A percentile compares a stretch with the other conserved stretches of the same genome.
These are phyloP conservation scores for Alligator mississippiensis DNA, from an alignment of 2,113 vertebrate species.

Conservation along the genomic window DNA sequence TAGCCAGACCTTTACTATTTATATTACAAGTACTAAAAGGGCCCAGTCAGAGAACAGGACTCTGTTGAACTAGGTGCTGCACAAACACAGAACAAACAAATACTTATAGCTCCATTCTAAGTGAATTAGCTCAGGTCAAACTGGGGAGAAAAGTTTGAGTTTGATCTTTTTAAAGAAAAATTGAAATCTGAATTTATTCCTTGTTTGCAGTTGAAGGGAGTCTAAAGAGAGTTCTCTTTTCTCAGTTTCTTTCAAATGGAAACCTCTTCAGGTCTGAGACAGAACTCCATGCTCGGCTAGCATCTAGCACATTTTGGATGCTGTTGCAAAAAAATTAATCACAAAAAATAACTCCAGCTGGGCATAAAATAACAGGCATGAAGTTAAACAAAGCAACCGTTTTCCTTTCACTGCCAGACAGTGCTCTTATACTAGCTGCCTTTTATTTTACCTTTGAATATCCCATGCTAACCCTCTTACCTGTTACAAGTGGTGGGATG, in stretches of 20 bases:
- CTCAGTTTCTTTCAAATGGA: neutral
- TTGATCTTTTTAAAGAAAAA: neutral
- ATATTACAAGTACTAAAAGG: no score
- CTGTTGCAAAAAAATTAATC: neutral
- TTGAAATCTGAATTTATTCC: neutral
- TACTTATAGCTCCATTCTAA: neutral
- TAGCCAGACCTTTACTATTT: no score
- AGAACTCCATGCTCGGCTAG: neutral
- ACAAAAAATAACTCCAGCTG: neutral
- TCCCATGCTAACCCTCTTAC: conserved; percentile 72
- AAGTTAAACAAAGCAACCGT: neutral
- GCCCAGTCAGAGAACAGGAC: neutral
- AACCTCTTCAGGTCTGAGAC: neutral
- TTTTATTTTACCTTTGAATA: neutral
- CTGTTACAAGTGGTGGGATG: conserved; percentile 84
- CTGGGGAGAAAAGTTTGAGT: neutral
- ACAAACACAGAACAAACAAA: neutral
- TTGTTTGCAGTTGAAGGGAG: neutral
- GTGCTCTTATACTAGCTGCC: neutral
- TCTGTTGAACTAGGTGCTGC: neutral
- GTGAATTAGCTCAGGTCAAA: neutral
- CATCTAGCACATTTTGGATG: neutral
- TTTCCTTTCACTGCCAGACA: neutral
- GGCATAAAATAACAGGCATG: neutral
- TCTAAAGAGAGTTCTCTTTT: neutral